phyloP scores from a whole-genome alignment of 2,888 invertebrate genomes.

The Folsomia manolachei region DNA sequence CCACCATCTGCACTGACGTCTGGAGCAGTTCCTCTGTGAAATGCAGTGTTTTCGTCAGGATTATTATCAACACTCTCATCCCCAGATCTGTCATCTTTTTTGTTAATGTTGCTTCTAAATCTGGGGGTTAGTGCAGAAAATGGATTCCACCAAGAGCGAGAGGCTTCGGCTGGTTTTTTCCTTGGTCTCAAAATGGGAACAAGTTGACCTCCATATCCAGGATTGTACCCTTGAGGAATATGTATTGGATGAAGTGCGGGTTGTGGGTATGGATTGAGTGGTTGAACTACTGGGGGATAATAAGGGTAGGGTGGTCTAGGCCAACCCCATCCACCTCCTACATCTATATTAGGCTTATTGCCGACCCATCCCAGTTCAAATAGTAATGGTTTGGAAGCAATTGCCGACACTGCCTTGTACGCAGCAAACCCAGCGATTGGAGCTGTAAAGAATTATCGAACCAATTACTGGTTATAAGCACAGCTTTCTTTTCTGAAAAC shows the following conservation, averaged over 20 bases:
- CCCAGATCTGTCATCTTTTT: neutral
- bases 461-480: too few relatives aligned
- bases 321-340: slow-evolving; percentile 21
- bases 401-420: slow-evolving; percentile 38
- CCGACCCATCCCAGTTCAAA: slow-evolving; percentile 45
- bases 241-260: slow-evolving; percentile 22
- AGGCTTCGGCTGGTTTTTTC: slow-evolving; percentile 13
- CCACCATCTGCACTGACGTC: too few relatives aligned
- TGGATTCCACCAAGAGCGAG: slow-evolving; percentile 44
- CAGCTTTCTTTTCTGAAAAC: too few relatives aligned
- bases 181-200: slow-evolving; percentile 36
- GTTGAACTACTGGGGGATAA: slow-evolving; percentile 13
- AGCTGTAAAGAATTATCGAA: too few relatives aligned
- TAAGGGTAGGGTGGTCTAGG: neutral
- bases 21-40: too few relatives aligned
- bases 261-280: slow-evolving; percentile 17
- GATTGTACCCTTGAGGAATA: neutral
- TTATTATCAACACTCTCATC: too few relatives aligned
- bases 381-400: slow-evolving; percentile 41
- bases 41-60: too few relatives aligned
- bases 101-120: neutral
- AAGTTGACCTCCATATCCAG: slow-evolving; percentile 20
- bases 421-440: slow-evolving; percentile 44
- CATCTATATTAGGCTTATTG: slow-evolving; percentile 26
- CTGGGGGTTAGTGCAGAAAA: slow-evolving; percentile 39